Base-by-base conservation (phyloP, 1,140 invertebrate species). In the Sarcophaga peregrina region DNA sequence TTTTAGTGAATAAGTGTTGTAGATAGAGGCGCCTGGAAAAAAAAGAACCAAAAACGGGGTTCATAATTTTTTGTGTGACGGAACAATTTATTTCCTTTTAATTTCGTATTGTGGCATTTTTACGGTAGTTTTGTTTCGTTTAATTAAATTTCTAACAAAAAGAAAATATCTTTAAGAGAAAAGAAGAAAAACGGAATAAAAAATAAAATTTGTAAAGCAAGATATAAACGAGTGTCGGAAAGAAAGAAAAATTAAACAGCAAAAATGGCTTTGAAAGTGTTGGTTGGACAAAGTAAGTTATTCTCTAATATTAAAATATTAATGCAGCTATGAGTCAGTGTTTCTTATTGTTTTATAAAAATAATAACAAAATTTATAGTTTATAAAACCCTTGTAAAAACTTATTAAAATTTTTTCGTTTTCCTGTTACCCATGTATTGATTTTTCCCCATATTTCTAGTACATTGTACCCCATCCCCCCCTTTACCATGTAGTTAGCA, bases 251-350 rank as follows among this genome's bases (percentile, higher is more conserved):
- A 68, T 68, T 8, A 68, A 78, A 78, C 75, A 52, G 68, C 52
- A 80, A 88, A 86, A 82, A 89, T 89, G 88, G 88, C 88, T 37
- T 84, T 89, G 80, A 89, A 89, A 86, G 86, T 87, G 82, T 83
- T 89, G 83, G 88, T 89, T 54, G 88, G 88, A 50, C 88, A 89
- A 85, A 89, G 85, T 87, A 85, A 87, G 86, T 87, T 2, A 25
- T 37, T 37, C 4, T 37, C 4, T 37, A 37, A 37, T 4, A 37
- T 37, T 37, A 37, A 37, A 37, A 37, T 4, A 37, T 37, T 37
- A 37, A 2, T 37, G 25, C 25, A 37, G 1, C 25, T 37, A 37
- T 37, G 25, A 37, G 25, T 37, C 25, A 37, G 25, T 37, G 25
- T 37, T 37, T 37, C 1, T 37, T 37, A 37, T 37, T 37, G 25